Base-by-base conservation (phyloP, 1,140 invertebrate genomes). In the Lasioglossum albipes region DNA sequence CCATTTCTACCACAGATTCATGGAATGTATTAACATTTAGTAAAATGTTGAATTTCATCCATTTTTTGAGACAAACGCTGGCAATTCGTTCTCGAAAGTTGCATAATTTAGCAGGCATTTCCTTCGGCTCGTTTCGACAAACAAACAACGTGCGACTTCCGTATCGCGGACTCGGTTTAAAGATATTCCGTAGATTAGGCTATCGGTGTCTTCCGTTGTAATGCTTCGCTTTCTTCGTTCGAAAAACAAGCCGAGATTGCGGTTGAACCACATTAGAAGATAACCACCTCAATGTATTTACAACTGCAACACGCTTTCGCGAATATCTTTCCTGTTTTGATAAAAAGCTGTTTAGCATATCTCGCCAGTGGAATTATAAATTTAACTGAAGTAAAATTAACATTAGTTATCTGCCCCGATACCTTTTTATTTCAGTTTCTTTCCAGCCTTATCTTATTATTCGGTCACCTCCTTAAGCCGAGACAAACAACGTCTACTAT, bases 261-360 rank as follows among this genome's bases (percentile, higher is more conserved):
- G 59, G 76, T 73, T 13, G 18, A 36, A 65, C 31, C 69, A n/a
- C 16, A 31, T 52, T 42, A n/a, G 3, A 10, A 5, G 76, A 79
- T 79, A 64, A 79, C 20, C n/a, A 3, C 42, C 62, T 62, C 41
- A 13, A 27, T 16, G 10, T 41, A 52, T n/a, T 59, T 59, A n/a
- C 57, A n/a, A 7, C 7, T 10, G 9, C 7, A 10, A 3, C n/a
- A 9, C 57, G 20, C 4, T 22, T 9, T 10, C 20, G 10, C 3
- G 3, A 36, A 45, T n/a, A 27, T 16, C 7, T 54, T 73, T 42
- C 68, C 76, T 41, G 12, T 20, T 10, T 42, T 7, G 45, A 79
- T 72, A 73, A 59, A 76, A 42, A 54, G 20, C 57, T 54, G 57
- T 59, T 59, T 59, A 7, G 52, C 9, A 57, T 57, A 57, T 52